A percentile compares a stretch with the other conserved stretches of the same genome.
Evolutionary conservation across 2,113 vertebrate genomes (phyloP).

Genomic region (Cranoglanis bouderius): DNA sequence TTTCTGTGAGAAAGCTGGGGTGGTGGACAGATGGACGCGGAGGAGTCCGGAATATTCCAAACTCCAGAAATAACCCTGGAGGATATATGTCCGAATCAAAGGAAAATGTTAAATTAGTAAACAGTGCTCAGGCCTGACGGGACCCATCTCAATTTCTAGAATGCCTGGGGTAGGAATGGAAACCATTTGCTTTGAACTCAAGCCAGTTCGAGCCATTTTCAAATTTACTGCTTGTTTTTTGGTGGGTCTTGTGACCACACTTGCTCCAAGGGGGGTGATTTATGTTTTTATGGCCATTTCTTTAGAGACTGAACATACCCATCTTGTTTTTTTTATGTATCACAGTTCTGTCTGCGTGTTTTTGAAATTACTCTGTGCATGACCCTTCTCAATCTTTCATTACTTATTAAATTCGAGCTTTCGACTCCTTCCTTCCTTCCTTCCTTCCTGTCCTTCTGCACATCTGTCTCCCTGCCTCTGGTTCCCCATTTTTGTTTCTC

Average conservation of each 20-base stretch:
- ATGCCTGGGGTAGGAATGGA: neutral
- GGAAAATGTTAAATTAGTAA: neutral
- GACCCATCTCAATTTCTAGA: neutral
- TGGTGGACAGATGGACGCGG: constrained; percentile 14
- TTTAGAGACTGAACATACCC: neutral
- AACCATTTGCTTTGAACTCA: neutral
- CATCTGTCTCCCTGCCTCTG: constrained; percentile 21
- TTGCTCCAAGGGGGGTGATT: no score
- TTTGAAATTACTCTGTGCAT: neutral
- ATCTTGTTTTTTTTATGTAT: neutral
- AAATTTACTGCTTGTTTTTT: neutral
- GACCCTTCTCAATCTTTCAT: constrained; percentile 14
- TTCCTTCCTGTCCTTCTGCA: constrained; percentile 18
- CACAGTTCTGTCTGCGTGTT: neutral
- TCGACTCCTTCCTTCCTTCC: constrained; percentile 16
- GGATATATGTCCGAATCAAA: neutral
- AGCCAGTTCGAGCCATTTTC: neutral
- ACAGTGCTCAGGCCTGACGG: neutral
- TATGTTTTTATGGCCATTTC: neutral
- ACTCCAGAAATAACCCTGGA: neutral
- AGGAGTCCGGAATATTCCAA: neutral
- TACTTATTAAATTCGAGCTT: constrained; percentile 17
- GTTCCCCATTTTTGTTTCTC: neutral
- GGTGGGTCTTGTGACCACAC: neutral
- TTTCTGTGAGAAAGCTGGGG: constrained; percentile 46